Percentiles rank a stretch among this genome's conserved stretches.
phyloP scores from a whole-genome alignment of 1,140 invertebrate genomes.

The Portunus trituberculatus region DNA sequence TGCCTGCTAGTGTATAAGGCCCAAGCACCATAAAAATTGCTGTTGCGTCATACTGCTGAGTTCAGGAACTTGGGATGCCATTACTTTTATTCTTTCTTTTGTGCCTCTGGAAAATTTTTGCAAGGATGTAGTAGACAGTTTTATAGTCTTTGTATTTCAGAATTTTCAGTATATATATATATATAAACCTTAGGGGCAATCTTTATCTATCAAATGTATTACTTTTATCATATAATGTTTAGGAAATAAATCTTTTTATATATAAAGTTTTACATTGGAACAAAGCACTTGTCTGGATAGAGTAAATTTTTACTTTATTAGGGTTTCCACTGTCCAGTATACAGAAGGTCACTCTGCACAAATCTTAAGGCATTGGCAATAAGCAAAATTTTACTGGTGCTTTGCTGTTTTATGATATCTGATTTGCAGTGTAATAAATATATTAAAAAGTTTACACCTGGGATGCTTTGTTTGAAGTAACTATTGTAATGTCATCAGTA shows the following conservation, averaged over 20 bases:
- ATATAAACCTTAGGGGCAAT: conserved; percentile 12
- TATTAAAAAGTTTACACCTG: conserved; percentile 69
- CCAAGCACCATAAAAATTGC: conserved; percentile 67
- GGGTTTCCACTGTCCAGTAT: conserved; percentile 34
- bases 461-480: not conserved
- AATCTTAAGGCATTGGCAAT: conserved; percentile 68
- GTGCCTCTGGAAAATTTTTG: conserved; percentile 2
- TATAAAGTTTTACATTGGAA: conserved; percentile 53
- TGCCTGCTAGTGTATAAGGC: conserved; percentile 70
- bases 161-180: not conserved
- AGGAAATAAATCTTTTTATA: conserved; percentile 46
- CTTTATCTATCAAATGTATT: conserved; percentile 26
- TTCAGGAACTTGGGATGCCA: conserved; percentile 37
- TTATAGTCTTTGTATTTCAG: conserved; percentile 33
- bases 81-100: conserved; percentile 33
- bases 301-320: conserved; percentile 46
- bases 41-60: conserved; percentile 57
- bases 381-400: conserved; percentile 74
- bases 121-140: not conserved
- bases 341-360: conserved; percentile 50
- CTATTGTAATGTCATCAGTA: not conserved
- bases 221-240: conserved; percentile 43
- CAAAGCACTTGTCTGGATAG: conserved; percentile 50
- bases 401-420: conserved; percentile 75
- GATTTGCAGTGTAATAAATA: conserved; percentile 70